Conservation (phyloP, 1,140 invertebrate genomes). For the Zophobas atratus region DNA sequence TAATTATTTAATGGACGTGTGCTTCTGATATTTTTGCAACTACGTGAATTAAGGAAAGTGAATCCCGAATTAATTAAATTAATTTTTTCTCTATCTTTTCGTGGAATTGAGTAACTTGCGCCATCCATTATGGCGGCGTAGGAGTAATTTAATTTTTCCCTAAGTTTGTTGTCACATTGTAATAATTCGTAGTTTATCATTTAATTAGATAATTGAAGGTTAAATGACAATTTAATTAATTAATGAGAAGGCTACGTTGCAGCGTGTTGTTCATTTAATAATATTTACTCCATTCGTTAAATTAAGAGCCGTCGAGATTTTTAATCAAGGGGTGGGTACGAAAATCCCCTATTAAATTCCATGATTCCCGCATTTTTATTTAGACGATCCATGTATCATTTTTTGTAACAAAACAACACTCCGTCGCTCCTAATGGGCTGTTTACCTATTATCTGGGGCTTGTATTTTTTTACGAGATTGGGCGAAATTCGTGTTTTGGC, state of each 20-base stretch:
- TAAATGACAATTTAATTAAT: conserved; percentile 25
- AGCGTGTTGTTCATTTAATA: conserved; percentile 27
- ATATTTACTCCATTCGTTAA: conserved; percentile 26
- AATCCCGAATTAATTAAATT: too few relatives aligned
- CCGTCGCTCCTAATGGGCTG: conserved; percentile 20
- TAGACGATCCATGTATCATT: conserved; percentile 20
- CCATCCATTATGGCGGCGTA: neutral
- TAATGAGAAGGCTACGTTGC: neutral
- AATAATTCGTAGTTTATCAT: neutral
- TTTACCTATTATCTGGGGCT: conserved; percentile 34
- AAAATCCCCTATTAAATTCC: conserved; percentile 16
- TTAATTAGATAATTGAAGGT: conserved; percentile 36
- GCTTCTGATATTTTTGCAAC: too few relatives aligned
- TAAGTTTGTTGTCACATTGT: neutral
- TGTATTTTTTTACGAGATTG: conserved; percentile 38
- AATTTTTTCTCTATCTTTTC: too few relatives aligned
- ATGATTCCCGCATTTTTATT: conserved; percentile 18
- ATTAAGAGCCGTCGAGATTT: conserved; percentile 26
- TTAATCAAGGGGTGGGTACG: conserved; percentile 32
- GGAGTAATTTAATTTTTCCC: neutral
- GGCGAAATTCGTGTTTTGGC: conserved; percentile 22
- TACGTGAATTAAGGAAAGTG: too few relatives aligned
- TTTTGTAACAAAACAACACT: conserved; percentile 31
- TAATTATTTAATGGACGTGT: too few relatives aligned
- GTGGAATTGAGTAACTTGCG: neutral